Conservation (phyloP, 2,113 vertebrate species). For the Galemys pyrenaicus region DNA sequence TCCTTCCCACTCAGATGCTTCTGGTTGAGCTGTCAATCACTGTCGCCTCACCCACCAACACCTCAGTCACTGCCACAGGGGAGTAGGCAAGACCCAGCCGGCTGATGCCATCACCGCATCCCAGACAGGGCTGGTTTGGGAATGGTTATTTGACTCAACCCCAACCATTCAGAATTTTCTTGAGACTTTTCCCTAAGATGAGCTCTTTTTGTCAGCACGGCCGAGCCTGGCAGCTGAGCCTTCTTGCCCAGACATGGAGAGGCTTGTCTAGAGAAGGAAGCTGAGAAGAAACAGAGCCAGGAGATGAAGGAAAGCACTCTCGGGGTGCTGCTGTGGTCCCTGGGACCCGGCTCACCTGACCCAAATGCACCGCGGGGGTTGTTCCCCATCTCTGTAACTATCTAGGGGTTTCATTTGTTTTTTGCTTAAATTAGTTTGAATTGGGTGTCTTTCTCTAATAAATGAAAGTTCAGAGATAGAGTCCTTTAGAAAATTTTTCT, state of each 20-base stretch:
- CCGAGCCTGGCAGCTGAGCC: background rate
- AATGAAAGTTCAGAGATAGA: conserved; percentile 11
- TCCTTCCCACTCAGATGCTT: background rate
- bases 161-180: background rate
- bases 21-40: background rate
- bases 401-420: background rate
- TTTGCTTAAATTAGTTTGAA: background rate
- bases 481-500: background rate
- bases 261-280: conserved; percentile 25
- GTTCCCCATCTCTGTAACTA: background rate
- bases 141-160: background rate
- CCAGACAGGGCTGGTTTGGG: background rate
- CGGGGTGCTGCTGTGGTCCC: background rate
- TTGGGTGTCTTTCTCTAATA: background rate
- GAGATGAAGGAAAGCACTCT: background rate
- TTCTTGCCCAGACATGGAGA: background rate
- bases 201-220: background rate
- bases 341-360: background rate
- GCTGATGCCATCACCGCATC: background rate
- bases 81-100: background rate
- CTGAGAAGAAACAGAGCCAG: conserved; percentile 10
- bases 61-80: background rate
- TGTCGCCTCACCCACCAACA: background rate
- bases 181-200: background rate
- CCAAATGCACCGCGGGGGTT: background rate